Base-by-base conservation (phyloP, 2,113 vertebrate species). In the Cnemophilus loriae region DNA sequence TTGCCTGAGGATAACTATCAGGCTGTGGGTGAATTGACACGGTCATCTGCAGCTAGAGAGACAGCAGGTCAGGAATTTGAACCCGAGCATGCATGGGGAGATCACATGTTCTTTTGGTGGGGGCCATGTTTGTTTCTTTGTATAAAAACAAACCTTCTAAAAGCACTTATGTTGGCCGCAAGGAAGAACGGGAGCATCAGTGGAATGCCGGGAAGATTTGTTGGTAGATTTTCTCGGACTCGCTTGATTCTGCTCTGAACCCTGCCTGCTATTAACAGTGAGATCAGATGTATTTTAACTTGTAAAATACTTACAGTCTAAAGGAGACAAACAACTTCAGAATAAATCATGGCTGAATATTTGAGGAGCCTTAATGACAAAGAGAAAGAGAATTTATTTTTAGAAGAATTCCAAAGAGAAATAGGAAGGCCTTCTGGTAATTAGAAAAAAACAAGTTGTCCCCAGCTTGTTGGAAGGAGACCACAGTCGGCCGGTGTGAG, bases 11-110 rank as follows among this genome's bases (percentile, higher is more conserved):
- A 93, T 35, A 86, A 4, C 70, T 50, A 19, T 55, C 37, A 67
- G 71, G 39, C 52, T 89, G 42, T 63, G 68, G 60, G 39, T 90
- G 86, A 88, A 74, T 65, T 80, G 71, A 30, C 67, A 47, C 8
- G 73, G 52, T 52, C 50, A 56, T 80, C 42, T 44, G 68, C 33
- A 92, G 63, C 33, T 47, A 53, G 63, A 78, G 64, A 75, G 65
- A 90, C 61, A 70, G 26, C 64, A 46, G 81, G 74, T 91, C 87
- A 93, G 87, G 88, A 73, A 73, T 88, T 49, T 73, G 67, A 96
- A 73, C 49, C 46, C 4, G 7, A 80, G 21, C 47, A 26, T 42
- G 59, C 21, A 42, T 26, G 42, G 14, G 11, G 39, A 87, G 22
- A 65, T 88, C 37, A 53, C 32, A 3, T 28, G 57, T 15, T 84